Evolutionary conservation across 2,888 invertebrate species (phyloP).

Genomic region (Marasmarcha lunaedactyla): DNA sequence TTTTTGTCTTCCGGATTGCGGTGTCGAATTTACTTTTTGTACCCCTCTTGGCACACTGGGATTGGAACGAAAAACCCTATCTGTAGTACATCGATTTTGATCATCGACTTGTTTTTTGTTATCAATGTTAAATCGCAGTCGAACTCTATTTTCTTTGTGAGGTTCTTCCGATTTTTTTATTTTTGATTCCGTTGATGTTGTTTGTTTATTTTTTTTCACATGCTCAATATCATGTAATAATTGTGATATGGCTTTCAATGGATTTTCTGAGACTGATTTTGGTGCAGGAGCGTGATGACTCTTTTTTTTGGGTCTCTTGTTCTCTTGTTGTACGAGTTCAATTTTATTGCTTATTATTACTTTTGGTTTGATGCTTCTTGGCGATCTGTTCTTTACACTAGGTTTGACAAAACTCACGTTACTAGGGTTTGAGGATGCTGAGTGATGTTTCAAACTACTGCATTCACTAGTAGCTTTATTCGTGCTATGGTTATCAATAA

Average conservation of each 20-base stretch:
- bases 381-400: slow-evolving; percentile 4
- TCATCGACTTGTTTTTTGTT: too few species aligned
- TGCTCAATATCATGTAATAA: slow-evolving; percentile 46
- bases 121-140: too few species aligned
- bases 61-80: neutral
- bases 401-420: slow-evolving; percentile 28
- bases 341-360: too few species aligned
- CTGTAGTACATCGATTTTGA: neutral
- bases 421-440: slow-evolving; percentile 30
- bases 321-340: too few species aligned
- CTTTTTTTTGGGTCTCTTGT: neutral
- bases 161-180: neutral
- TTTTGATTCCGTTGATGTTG: neutral
- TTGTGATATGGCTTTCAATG: slow-evolving; percentile 52
- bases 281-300: neutral
- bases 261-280: slow-evolving; percentile 31
- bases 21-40: neutral
- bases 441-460: slow-evolving; percentile 35
- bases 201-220: slow-evolving; percentile 28
- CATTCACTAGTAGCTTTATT: too few species aligned
- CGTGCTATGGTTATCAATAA: too few species aligned
- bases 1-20: neutral
- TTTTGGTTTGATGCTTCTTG: too few species aligned
- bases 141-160: too few species aligned
- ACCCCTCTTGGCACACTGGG: neutral